Evolutionary conservation across 2,888 invertebrate species (phyloP).

Genomic region (Limnephilus lunatus): DNA sequence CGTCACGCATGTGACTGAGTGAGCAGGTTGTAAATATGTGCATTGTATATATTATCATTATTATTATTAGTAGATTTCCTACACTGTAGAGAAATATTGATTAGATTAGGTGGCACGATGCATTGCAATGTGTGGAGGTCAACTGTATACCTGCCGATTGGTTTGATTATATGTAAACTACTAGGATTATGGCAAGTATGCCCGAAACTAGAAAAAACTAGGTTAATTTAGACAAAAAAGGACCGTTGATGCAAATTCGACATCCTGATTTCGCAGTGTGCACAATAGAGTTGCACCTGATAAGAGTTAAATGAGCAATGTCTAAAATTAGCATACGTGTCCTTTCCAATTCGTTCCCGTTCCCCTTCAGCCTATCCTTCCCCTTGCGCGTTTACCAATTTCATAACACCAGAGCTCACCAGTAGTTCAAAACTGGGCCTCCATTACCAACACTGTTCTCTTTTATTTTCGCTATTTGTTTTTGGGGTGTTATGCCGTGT

Average conservation of each 20-base stretch:
- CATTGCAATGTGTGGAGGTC: not conserved
- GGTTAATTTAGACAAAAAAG: not conserved
- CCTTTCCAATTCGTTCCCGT: too few relatives aligned
- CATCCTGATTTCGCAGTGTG: not conserved
- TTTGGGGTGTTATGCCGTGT: too few relatives aligned
- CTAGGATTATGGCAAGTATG: not conserved
- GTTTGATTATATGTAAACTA: not conserved
- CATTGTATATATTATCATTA: not conserved
- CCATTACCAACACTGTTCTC: too few relatives aligned
- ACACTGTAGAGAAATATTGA: not conserved
- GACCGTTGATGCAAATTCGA: not conserved
- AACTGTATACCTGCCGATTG: not conserved
- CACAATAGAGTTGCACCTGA: too few relatives aligned
- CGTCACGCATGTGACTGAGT: not conserved
- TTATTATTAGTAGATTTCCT: not conserved
- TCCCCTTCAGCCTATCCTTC: too few relatives aligned
- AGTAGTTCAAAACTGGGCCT: too few relatives aligned
- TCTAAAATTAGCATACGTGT: too few relatives aligned
- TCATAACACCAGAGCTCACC: too few relatives aligned
- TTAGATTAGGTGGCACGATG: not conserved
- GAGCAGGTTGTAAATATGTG: not conserved
- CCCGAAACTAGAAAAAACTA: not conserved
- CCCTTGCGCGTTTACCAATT: too few relatives aligned
- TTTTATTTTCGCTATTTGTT: too few relatives aligned
- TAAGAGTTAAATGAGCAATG: too few relatives aligned